Percentiles rank a stretch among this genome's conserved stretches.
Evolutionary conservation across 2,888 invertebrate species (phyloP).

Genomic region (Drosophila helvetica): DNA sequence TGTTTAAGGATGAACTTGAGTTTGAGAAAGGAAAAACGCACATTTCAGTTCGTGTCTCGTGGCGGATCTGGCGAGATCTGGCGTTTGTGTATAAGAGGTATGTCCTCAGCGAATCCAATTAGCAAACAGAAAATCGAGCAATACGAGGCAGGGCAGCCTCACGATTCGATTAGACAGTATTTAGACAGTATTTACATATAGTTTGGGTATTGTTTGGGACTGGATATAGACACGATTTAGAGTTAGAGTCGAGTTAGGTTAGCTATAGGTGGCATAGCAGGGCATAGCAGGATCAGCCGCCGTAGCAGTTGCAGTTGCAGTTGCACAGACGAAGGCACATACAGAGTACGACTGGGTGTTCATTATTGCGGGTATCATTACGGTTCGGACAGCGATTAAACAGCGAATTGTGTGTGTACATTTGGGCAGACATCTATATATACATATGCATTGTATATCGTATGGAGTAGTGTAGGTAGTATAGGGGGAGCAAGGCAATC

Average conservation of each 20-base stretch:
- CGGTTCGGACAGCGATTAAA: conserved; percentile 45
- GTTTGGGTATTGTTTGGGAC: conserved; percentile 20
- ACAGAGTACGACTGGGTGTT: conserved; percentile 32
- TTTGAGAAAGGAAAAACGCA: conserved; percentile 52
- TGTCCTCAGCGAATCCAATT: conserved; percentile 32
- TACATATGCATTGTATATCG: conserved; percentile 7
- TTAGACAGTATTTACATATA: conserved; percentile 51
- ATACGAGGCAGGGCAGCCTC: conserved; percentile 4
- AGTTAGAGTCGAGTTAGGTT: conserved; percentile 39
- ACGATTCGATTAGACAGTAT: conserved; percentile 12
- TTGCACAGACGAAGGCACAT: conserved; percentile 63
- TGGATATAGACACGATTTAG: conserved; percentile 33
- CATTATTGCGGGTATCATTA: conserved; percentile 43
- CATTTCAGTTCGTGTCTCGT: conserved; percentile 52
- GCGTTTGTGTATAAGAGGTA: conserved; percentile 26
- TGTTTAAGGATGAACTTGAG: conserved; percentile 21
- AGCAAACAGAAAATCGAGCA: conserved; percentile 21
- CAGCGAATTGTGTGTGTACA: conserved; percentile 53
- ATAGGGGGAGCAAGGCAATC: conserved; percentile 36
- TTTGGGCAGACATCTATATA: conserved; percentile 60
- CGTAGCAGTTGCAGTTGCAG: conserved; percentile 24
- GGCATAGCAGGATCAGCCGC: conserved; percentile 44
- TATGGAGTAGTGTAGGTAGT: too few relatives aligned
- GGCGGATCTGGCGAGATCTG: conserved; percentile 27
- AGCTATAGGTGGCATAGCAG: conserved; percentile 58